Base-by-base conservation (phyloP, 2,888 invertebrate genomes). In the Anorthoa munda region DNA sequence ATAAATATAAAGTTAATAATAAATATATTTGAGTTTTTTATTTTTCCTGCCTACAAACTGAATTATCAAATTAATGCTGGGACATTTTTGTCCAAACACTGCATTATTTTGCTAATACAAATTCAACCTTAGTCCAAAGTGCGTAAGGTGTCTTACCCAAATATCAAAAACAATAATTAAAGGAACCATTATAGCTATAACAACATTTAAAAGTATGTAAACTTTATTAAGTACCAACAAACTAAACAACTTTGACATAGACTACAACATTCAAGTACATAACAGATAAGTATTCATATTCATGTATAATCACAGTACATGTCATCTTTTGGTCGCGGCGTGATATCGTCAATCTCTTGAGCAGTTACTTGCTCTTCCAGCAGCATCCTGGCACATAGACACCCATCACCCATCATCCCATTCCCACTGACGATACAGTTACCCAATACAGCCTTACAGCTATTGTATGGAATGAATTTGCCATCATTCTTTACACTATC, bases 1-100 rank as follows among this genome's bases (percentile, higher is more conserved):
- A 96, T 96, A 96, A 96, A 95, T 93, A 91, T 93, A 93, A 94
- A 94, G 93, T 94, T 95, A 95, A 94, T 94, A 92, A 89, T 92
- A 92, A 90, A 92, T 88, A 88, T 55, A 79, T 21, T 31, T 73
- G 82, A 68, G 66, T 86, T 85, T 89, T 89, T 88, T 83, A 86
- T 90, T 89, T 17, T 66, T 39, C 21, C 61, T 59, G 31, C 31
- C 64, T 46, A 15, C 2, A 56, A 46, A 18, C 53, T 45, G 17
- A 23, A 17, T 13, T 46, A 12, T 5, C 0, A 31, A 26, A 51
- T 26, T 26, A 26, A 23, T 23, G 55, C 17, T 23, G 13, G 13
- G 4, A 13, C 17, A 7, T 15, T 2, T 59, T n/a, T 59, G 13
- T 2, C 4, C n/a, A 13, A 39, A 59, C n/a, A 59, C 15, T 39